Base-by-base conservation (phyloP, 2,888 invertebrate species). In the Zaprionus lineosus region DNA sequence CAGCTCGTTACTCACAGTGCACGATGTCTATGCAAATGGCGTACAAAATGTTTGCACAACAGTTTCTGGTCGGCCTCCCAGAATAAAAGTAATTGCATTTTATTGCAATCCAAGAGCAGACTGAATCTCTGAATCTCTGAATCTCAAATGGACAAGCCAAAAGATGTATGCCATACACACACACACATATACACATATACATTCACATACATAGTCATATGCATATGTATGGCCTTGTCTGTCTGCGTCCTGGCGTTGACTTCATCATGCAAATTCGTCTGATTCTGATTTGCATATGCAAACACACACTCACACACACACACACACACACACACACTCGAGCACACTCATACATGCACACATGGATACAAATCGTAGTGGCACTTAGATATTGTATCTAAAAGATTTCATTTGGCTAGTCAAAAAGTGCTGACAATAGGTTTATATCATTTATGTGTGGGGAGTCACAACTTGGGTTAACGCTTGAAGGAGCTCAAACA, bases 71-170 rank as follows among this genome's bases (percentile, higher is more conserved):
- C 37, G 26, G 18, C 28, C 51, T 29, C 19, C 61, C 46, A 40
- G 58, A 63, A 72, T 65, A 70, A 65, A 70, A 71, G 77, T 83
- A 77, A 84, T 86, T 74, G 76, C 66, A 71, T 59, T 86, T 85
- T 71, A 81, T 86, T 77, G 68, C 61, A 74, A 60, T 51, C 48
- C 46, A 50, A 37, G 37, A 3, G 15, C 37, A 44, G 11, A 21
- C 15, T 50, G 44, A 59, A 58, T 56, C 44, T 34, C n/a, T n/a
- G n/a, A n/a, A n/a, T n/a, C n/a, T n/a, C n/a, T n/a, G n/a, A n/a
- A n/a, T n/a, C n/a, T n/a, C n/a, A 59, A 58, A 58, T 57, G 47
- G 40, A 28, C 12, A n/a, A 56, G 28, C 6, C 48, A 48, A 43
- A 53, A 18, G 18, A 8, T n/a, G n/a, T n/a, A n/a, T n/a, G n/a